phyloP scores from a whole-genome alignment of 2,113 vertebrate genomes.

The Puma concolor region DNA sequence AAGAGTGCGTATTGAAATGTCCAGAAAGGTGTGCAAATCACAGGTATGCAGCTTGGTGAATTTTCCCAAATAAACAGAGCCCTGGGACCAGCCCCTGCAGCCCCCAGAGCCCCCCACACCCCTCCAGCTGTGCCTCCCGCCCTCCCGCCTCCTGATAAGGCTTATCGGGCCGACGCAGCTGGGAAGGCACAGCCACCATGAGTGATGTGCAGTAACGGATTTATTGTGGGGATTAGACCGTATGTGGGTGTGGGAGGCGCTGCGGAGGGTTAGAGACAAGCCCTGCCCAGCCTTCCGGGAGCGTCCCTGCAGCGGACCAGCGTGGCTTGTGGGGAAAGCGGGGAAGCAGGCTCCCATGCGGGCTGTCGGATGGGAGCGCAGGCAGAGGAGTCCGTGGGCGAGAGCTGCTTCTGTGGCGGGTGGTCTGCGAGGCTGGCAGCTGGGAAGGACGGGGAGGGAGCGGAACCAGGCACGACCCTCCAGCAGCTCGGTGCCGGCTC shows the following conservation, averaged over 20 bases:
- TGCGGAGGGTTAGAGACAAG: neutral
- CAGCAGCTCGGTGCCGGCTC: neutral
- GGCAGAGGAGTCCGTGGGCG: neutral
- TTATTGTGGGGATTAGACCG: neutral
- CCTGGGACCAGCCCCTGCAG: neutral
- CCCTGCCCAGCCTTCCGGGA: neutral
- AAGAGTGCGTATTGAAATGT: neutral
- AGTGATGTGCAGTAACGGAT: neutral
- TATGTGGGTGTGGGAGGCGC: neutral
- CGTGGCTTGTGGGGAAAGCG: neutral
- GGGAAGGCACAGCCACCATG: neutral
- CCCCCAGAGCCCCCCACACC: rapidly evolving
- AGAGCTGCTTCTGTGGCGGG: too few species aligned
- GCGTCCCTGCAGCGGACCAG: rapidly evolving
- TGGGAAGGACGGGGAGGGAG: neutral
- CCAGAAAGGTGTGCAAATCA: neutral
- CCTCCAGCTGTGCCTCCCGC: neutral
- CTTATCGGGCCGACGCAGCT: neutral
- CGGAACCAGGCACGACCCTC: neutral
- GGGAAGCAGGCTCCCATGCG: rapidly evolving
- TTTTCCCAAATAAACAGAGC: neutral
- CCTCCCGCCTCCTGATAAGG: neutral
- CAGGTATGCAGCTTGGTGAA: neutral
- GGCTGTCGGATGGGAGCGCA: neutral
- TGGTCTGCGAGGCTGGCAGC: neutral